Evolutionary conservation across 2,888 invertebrate species (phyloP).

Genomic region (Eucera pruinosa): DNA sequence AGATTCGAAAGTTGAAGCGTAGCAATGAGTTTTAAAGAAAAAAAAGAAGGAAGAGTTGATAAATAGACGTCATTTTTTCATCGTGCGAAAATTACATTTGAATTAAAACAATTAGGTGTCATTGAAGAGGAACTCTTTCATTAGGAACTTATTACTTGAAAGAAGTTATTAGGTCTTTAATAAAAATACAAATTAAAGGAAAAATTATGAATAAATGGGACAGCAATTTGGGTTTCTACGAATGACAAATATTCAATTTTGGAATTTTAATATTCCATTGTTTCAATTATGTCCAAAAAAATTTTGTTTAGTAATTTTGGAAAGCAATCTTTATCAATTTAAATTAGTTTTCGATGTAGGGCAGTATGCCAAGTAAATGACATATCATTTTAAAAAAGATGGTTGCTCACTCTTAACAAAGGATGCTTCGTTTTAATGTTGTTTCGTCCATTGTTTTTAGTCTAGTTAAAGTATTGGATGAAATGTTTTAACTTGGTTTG

Average conservation of each 20-base stretch:
- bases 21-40: neutral
- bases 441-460: constrained; percentile 7
- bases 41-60: neutral
- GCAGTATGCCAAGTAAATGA: neutral
- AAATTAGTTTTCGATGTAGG: no score
- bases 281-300: no score
- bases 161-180: neutral
- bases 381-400: neutral
- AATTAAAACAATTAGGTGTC: neutral
- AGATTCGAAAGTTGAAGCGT: constrained; percentile 30
- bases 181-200: neutral
- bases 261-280: no score
- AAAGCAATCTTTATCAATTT: no score
- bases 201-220: neutral
- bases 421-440: neutral
- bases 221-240: no score
- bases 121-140: neutral
- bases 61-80: neutral
- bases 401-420: neutral
- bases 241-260: no score
- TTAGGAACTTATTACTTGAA: neutral
- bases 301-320: no score
- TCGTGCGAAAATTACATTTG: neutral
- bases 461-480: no score
- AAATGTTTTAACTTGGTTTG: no score